Conservation (phyloP, 2,797 vertebrate species). For the Cottoperca gobio region DNA sequence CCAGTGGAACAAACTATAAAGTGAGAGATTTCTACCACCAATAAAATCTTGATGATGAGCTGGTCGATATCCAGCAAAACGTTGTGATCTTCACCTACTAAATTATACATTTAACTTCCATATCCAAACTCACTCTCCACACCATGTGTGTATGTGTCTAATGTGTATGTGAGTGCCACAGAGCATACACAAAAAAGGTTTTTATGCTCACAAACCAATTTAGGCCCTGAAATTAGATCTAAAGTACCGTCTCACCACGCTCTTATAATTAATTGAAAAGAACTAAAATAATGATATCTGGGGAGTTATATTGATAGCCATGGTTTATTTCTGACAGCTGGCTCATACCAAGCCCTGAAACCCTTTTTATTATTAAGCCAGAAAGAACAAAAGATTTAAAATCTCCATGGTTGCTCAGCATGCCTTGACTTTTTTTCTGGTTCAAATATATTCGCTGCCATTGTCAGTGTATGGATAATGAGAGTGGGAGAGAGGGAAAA, state of each 20-base stretch:
- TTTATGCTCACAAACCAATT: slow-evolving; percentile 83
- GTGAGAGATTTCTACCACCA: slow-evolving; percentile 49
- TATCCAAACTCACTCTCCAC: slow-evolving; percentile 66
- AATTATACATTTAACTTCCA: slow-evolving; percentile 73
- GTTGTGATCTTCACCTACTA: slow-evolving; percentile 65
- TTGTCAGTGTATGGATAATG: slow-evolving; percentile 50
- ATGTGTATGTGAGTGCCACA: slow-evolving; percentile 30
- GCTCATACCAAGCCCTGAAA: slow-evolving; percentile 63
- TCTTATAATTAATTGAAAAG: slow-evolving; percentile 83
- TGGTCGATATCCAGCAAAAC: slow-evolving; percentile 72
- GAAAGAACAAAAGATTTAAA: slow-evolving; percentile 73
- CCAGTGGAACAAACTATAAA: slow-evolving; percentile 56
- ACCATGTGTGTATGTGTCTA: background rate
- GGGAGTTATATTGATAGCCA: slow-evolving; percentile 76
- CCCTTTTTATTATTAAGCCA: slow-evolving; percentile 68
- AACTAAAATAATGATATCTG: slow-evolving; percentile 83
- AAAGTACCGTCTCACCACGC: slow-evolving; percentile 76
- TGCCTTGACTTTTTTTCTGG: slow-evolving; percentile 55
- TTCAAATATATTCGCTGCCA: slow-evolving; percentile 54
- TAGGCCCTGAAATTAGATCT: slow-evolving; percentile 83
- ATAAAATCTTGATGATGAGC: slow-evolving; percentile 66
- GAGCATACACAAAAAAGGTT: slow-evolving; percentile 74
- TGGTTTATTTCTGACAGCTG: slow-evolving; percentile 79
- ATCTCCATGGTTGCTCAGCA: slow-evolving; percentile 66
- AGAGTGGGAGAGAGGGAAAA: slow-evolving; percentile 21